Percentiles rank a stretch among this genome's conserved stretches.
Conservation (phyloP, 2,888 invertebrate genomes). For the Melanotus villosus region DNA sequence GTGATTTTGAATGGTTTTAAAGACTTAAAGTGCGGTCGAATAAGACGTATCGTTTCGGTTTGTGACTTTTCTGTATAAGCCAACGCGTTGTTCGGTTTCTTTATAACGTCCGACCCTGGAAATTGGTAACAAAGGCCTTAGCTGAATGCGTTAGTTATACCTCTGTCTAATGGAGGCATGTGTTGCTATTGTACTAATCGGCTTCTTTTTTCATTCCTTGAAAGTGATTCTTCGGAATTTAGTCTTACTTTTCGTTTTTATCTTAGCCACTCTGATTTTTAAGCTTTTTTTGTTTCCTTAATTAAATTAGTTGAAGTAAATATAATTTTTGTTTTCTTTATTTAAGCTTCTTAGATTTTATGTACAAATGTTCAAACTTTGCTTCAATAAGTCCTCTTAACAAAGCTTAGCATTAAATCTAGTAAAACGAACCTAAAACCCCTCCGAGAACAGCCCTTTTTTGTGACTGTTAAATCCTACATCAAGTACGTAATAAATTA, state of each 20-base stretch:
- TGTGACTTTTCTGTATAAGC: conserved; percentile 50
- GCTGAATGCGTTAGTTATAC: conserved; percentile 54
- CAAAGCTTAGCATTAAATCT: no score
- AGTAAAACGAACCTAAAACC: no score
- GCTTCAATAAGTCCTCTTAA: no score
- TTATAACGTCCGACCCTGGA: conserved; percentile 49
- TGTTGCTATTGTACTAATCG: conserved; percentile 54
- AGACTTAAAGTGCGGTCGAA: conserved; percentile 51
- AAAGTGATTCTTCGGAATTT: neutral
- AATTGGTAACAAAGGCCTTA: conserved; percentile 52
- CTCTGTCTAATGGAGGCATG: conserved; percentile 54
- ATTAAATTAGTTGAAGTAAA: no score
- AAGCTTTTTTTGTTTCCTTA: no score
- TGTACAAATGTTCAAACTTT: no score
- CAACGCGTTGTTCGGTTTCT: conserved; percentile 45
- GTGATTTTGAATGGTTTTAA: conserved; percentile 49
- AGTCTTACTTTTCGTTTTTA: neutral
- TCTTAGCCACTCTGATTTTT: no score
- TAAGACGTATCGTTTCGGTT: conserved; percentile 54
- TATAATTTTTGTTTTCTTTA: no score
- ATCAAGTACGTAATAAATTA: no score
- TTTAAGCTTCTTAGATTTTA: no score
- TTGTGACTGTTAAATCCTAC: no score
- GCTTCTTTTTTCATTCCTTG: conserved; percentile 31
- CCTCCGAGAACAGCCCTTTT: no score